These are phyloP conservation scores for Megalopta genalis DNA, from an alignment of 1,140 invertebrate species.

Conservation along the genomic window DNA sequence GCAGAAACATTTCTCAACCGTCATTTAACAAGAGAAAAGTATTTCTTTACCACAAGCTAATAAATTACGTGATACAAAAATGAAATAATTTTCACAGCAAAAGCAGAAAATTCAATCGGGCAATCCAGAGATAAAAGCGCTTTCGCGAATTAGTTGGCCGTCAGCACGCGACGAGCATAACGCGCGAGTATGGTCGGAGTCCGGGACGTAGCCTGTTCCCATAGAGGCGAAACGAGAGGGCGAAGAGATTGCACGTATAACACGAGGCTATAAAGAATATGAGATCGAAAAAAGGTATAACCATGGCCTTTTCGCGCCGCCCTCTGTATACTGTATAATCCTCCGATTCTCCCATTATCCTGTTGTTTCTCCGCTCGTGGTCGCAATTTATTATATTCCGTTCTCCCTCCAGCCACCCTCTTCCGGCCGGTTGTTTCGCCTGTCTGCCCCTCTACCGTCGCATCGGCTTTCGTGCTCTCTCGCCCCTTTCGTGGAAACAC, in stretches of 20 bases:
- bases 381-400: constrained; percentile 73
- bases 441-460: neutral
- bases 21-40: too few species aligned
- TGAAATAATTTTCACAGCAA: too few species aligned
- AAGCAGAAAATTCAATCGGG: too few species aligned
- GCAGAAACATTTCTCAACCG: too few species aligned
- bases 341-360: constrained; percentile 73
- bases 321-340: constrained; percentile 66
- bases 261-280: constrained; percentile 57
- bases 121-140: too few species aligned
- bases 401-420: constrained; percentile 8
- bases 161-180: too few species aligned
- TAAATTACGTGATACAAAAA: too few species aligned
- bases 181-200: too few species aligned
- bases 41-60: too few species aligned
- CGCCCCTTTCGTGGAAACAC: constrained; percentile 20
- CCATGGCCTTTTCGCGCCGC: constrained; percentile 60
- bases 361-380: constrained; percentile 70
- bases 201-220: neutral
- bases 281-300: constrained; percentile 64
- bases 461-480: constrained; percentile 46
- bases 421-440: constrained; percentile 6
- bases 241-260: constrained; percentile 37
- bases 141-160: too few species aligned
- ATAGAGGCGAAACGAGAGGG: neutral